These are phyloP conservation scores for Oreochromis aureus DNA, from an alignment of 2,113 vertebrate genomes.

Conservation along the genomic window DNA sequence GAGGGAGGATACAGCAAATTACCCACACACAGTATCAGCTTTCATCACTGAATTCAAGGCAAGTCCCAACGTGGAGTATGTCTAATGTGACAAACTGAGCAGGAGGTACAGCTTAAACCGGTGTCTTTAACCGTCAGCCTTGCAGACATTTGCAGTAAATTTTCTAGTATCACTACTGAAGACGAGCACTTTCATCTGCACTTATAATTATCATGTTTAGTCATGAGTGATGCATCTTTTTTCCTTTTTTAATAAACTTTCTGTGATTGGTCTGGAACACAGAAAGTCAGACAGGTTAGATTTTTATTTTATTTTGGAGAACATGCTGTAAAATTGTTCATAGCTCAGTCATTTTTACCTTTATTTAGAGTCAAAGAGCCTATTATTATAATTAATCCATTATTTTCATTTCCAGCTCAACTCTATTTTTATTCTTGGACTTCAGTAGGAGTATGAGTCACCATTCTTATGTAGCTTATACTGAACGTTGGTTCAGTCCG, in stretches of 20 bases:
- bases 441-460: background rate
- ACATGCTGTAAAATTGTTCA: background rate
- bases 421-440: background rate
- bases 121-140: background rate
- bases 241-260: fast-evolving
- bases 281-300: background rate
- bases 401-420: background rate
- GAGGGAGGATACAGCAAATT: background rate
- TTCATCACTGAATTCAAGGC: constrained; percentile 17
- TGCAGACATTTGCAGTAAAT: background rate
- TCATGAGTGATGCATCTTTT: background rate
- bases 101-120: background rate
- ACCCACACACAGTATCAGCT: constrained; percentile 9
- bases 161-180: background rate
- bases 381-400: background rate
- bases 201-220: background rate
- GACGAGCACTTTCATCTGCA: background rate
- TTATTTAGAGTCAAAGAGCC: background rate
- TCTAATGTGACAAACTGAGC: background rate
- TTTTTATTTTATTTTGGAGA: background rate
- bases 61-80: background rate
- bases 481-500: background rate
- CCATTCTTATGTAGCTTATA: background rate
- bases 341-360: background rate
- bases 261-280: background rate